Evolutionary conservation across 2,888 invertebrate genomes (phyloP).

Genomic region (Acrocera orbiculus): DNA sequence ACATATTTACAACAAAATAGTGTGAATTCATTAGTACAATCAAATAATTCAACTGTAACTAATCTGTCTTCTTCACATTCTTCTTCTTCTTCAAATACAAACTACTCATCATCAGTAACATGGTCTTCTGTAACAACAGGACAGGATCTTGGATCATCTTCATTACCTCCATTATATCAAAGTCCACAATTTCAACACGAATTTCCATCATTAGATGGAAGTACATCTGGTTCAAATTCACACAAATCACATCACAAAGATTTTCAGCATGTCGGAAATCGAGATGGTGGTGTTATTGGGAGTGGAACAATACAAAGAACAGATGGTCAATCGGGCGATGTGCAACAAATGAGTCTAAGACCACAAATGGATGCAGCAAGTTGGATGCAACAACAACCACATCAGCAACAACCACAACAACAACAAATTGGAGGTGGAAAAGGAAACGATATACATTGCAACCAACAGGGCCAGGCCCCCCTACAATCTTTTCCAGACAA

Average conservation of each 20-base stretch:
- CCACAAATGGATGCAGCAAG: constrained; percentile 29
- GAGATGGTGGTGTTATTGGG: constrained; percentile 7
- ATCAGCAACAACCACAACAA: no score
- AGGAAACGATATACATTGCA: constrained; percentile 9
- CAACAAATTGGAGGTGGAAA: constrained; percentile 13
- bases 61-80: constrained; percentile 5
- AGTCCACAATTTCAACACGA: constrained; percentile 89
- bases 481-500: constrained; percentile 39
- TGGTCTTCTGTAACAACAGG: constrained; percentile 43
- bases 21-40: constrained; percentile 3
- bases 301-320: constrained; percentile 14
- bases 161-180: constrained; percentile 49
- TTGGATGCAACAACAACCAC: constrained; percentile 21
- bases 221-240: constrained; percentile 31
- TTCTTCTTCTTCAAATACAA: constrained; percentile 16
- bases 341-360: constrained; percentile 21
- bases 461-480: constrained; percentile 8
- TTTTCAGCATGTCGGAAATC: constrained; percentile 17
- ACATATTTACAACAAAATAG: constrained; percentile 12
- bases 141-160: constrained; percentile 22
- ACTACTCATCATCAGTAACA: constrained; percentile 39
- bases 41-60: background rate
- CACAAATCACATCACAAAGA: constrained; percentile 20
- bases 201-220: constrained; percentile 67
- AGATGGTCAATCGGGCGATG: constrained; percentile 4